Evolutionary conservation across 2,888 invertebrate genomes (phyloP), one percentile per base, ranked within the genome.

Genomic region (Pheosia gnoma): DNA sequence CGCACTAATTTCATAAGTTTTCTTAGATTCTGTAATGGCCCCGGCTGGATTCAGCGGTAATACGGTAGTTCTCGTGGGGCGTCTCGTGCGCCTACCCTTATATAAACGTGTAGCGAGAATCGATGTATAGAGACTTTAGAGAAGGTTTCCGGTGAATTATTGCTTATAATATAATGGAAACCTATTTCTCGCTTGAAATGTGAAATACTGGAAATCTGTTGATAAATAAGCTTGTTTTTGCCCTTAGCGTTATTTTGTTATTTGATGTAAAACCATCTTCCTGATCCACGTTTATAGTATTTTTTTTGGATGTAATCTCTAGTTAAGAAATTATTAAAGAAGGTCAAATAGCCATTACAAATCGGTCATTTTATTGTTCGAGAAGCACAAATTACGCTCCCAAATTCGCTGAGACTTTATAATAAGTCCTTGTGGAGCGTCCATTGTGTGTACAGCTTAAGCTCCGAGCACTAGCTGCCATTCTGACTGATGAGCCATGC

Each of bases 1-100:
- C 37, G 47, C 54, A 45, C 56, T 57, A 41, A 41, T 64, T 38
- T 52, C 57, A 64, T 58, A 56, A 38, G 60, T 60, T 71, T 69
- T 62, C 55, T 54, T 25, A 47, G 45, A 8, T 13, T 58, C 57
- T 70, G 60, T 62, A 59, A 59, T 59, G 51, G 61, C 55, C 25
- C 47, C 59, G 52, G 52, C 36, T 41, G 6, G 5, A 8, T 41
- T 5, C 41, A 41, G 41, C 5, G 5, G 8, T 41, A 41, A 5
- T 2, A 45, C 25, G 25, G 25, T 0, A 25, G 25, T 25, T 25
- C 25, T 25, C 25, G 25, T 25, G 25, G 25, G 25, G 25, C 25
- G 25, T 25, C 25, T 25, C 25, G 25, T 25, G 25, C 25, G 25
- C 25, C 25, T 25, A 25, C 25, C 25, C 25, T 25, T 25, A 25